Percentiles rank a stretch among this genome's conserved stretches.
Evolutionary conservation across 2,113 vertebrate genomes (phyloP).

Genomic region (Dermatemys mawii): DNA sequence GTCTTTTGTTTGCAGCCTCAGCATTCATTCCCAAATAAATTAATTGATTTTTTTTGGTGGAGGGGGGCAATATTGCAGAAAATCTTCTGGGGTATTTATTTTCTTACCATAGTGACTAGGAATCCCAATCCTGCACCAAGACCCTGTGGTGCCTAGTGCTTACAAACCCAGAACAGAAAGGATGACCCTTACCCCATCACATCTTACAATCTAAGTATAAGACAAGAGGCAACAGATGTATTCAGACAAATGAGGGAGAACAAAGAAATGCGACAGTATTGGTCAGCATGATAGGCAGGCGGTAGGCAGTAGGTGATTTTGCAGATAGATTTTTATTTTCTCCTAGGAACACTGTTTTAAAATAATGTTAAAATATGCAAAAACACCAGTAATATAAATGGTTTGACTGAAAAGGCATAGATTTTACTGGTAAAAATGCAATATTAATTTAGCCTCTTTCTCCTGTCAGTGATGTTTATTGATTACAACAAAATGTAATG

Average conservation of each 20-base stretch:
- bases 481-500: slow-evolving; percentile 46
- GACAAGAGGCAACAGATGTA: background rate
- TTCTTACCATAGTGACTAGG: no score
- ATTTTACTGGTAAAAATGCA: background rate
- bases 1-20: no score
- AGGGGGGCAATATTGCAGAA: no score
- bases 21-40: no score
- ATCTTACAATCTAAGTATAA: background rate
- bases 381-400: background rate
- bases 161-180: slow-evolving; percentile 9
- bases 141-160: background rate
- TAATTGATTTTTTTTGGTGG: no score
- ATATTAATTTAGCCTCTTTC: background rate
- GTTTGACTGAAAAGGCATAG: background rate
- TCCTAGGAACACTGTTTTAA: background rate
- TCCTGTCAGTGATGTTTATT: slow-evolving; percentile 1
- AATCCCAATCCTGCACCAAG: no score
- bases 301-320: slow-evolving; percentile 10
- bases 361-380: slow-evolving; percentile 12
- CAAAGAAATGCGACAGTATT: no score
- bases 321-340: background rate
- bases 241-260: no score
- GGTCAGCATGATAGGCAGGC: background rate
- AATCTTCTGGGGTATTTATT: no score
- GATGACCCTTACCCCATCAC: background rate